phyloP scores from a whole-genome alignment of 2,797 vertebrate species.

The Premnoplex brunnescens region DNA sequence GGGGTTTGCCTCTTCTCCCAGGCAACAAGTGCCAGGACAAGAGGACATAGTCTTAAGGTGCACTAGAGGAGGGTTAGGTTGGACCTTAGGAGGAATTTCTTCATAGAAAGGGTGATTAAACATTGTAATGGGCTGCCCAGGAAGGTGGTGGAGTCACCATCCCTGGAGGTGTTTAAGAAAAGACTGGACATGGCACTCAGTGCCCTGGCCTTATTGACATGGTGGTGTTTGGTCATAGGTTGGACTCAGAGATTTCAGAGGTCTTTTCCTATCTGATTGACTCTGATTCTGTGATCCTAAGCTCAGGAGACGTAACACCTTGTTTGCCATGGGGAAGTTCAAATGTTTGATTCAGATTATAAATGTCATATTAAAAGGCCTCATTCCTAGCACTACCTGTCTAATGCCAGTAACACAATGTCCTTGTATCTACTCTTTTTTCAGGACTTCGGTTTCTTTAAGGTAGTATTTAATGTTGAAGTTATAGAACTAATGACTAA shows the following conservation, averaged over 20 bases:
- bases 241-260: not conserved
- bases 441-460: not conserved
- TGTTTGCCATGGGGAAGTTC: not conserved
- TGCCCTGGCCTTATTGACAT: not conserved
- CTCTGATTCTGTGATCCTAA: not conserved
- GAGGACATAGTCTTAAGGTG: not conserved
- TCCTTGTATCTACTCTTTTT: not conserved
- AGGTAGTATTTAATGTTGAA: not conserved
- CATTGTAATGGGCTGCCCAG: not conserved
- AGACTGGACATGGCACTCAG: not conserved
- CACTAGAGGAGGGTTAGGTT: not conserved
- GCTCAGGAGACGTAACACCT: not conserved
- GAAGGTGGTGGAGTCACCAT: fast-evolving
- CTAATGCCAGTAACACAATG: not conserved
- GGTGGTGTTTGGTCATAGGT: not conserved
- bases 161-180: not conserved
- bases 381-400: not conserved
- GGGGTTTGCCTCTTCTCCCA: not conserved
- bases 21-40: not conserved
- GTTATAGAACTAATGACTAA: not conserved
- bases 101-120: not conserved
- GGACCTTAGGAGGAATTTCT: not conserved
- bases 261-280: not conserved
- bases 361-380: not conserved
- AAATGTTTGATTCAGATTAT: not conserved